Percentiles rank a stretch among this genome's conserved stretches.
Conservation (phyloP, 2,113 vertebrate species). For the Salvelinus sp. region DNA sequence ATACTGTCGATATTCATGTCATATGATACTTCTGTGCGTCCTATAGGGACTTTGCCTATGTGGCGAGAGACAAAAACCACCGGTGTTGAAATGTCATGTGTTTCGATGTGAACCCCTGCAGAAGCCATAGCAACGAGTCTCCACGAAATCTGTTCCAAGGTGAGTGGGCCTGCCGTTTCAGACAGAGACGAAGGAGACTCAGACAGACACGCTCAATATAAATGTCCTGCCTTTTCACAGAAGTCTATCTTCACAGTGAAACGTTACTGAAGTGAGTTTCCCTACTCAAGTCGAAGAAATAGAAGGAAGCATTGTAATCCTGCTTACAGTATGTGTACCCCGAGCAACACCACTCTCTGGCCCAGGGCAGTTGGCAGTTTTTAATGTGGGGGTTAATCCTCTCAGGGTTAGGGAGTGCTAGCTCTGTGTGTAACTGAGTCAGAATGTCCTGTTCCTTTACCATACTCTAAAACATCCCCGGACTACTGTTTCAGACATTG, state of each 20-base stretch:
- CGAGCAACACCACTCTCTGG: too few relatives aligned
- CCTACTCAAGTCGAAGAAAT: too few relatives aligned
- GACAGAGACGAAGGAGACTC: not conserved
- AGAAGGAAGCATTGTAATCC: too few relatives aligned
- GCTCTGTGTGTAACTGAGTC: too few relatives aligned
- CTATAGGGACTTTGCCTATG: constrained; percentile 93
- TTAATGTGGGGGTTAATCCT: too few relatives aligned
- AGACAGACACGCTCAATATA: too few relatives aligned
- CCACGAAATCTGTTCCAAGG: constrained; percentile 97
- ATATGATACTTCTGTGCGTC: constrained; percentile 19
- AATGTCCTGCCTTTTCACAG: too few relatives aligned
- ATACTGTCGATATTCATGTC: not conserved
- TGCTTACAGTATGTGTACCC: too few relatives aligned
- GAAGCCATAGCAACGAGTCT: constrained; percentile 95
- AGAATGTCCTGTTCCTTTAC: not conserved
- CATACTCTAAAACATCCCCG: not conserved
- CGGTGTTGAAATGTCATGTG: constrained; percentile 97
- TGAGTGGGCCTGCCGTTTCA: constrained; percentile 21
- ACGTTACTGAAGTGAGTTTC: too few relatives aligned
- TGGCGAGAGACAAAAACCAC: constrained; percentile 96
- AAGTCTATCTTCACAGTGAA: too few relatives aligned
- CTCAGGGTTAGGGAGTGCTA: too few relatives aligned
- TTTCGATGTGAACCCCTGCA: constrained; percentile 97
- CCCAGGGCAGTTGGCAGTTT: too few relatives aligned
- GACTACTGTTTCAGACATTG: not conserved